Percentiles rank a stretch among this genome's conserved stretches.
These are phyloP conservation scores for Eulemur coronatus DNA, from an alignment of 2,797 vertebrate genomes.

Conservation along the genomic window DNA sequence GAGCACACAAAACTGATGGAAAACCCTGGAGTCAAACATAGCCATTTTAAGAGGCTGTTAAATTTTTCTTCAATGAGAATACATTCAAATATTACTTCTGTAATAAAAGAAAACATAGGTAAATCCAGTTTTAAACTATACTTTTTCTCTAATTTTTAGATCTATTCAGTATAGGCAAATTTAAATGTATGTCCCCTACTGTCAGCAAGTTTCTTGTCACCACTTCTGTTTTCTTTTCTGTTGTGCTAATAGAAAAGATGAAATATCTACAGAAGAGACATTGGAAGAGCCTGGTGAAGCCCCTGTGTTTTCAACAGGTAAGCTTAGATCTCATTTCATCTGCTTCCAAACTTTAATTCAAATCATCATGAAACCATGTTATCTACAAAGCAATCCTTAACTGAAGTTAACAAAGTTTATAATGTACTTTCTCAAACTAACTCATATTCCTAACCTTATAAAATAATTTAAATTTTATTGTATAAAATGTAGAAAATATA, in stretches of 20 bases:
- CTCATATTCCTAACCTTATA: background rate
- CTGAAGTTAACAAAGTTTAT: background rate
- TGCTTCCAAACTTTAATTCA: background rate
- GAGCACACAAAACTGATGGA: background rate
- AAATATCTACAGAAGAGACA: constrained; percentile 75
- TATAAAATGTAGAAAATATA: background rate
- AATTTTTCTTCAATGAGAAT: background rate
- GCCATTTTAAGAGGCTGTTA: background rate
- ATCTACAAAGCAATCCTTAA: constrained; percentile 30
- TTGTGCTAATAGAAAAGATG: constrained; percentile 82
- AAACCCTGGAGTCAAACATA: background rate
- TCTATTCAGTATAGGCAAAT: background rate
- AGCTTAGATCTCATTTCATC: constrained; percentile 40
- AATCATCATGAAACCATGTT: background rate
- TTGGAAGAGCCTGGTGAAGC: constrained; percentile 59
- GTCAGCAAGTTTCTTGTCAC: background rate
- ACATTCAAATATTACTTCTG: background rate
- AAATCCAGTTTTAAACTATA: constrained; percentile 44
- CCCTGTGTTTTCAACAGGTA: constrained; percentile 79
- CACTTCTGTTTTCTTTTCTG: constrained; percentile 53
- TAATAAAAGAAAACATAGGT: background rate
- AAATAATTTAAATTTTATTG: background rate
- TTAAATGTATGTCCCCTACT: background rate
- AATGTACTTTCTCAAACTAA: background rate
- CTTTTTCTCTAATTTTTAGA: background rate